Evolutionary conservation across 2,888 invertebrate species (phyloP).

Genomic region (Linyphia triangularis): DNA sequence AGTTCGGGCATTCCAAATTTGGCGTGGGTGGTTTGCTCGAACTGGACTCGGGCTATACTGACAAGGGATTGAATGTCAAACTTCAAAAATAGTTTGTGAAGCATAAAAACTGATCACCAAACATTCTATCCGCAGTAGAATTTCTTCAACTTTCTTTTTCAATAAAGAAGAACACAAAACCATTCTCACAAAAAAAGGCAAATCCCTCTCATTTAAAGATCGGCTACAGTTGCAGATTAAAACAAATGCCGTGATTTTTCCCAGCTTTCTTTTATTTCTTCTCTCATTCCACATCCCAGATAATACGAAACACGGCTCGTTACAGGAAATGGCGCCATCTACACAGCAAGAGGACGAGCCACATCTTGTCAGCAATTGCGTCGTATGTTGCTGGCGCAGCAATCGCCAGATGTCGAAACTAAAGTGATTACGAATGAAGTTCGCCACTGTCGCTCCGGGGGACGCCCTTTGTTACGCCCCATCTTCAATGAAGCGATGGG

Average conservation of each 20-base stretch:
- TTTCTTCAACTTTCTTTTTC: too few species aligned
- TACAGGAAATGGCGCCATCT: slow-evolving; percentile 28
- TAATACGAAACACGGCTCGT: slow-evolving; percentile 26
- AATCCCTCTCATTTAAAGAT: too few species aligned
- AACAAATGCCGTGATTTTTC: slow-evolving; percentile 23
- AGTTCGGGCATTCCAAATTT: too few species aligned
- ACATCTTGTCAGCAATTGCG: slow-evolving; percentile 49
- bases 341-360: slow-evolving; percentile 2
- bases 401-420: slow-evolving; percentile 53
- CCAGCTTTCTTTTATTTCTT: background rate
- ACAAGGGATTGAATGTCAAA: too few species aligned
- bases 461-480: slow-evolving; percentile 6
- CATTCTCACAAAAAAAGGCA: background rate
- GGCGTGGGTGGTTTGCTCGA: too few species aligned
- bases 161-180: too few species aligned
- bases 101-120: too few species aligned
- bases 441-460: slow-evolving; percentile 5
- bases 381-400: slow-evolving; percentile 45
- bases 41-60: too few species aligned
- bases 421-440: slow-evolving; percentile 46
- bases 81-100: too few species aligned
- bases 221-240: background rate
- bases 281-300: background rate
- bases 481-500: background rate
- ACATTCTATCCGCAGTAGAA: too few species aligned